Conservation (phyloP, 2,888 invertebrate species). For the Xanthorhoe designata region DNA sequence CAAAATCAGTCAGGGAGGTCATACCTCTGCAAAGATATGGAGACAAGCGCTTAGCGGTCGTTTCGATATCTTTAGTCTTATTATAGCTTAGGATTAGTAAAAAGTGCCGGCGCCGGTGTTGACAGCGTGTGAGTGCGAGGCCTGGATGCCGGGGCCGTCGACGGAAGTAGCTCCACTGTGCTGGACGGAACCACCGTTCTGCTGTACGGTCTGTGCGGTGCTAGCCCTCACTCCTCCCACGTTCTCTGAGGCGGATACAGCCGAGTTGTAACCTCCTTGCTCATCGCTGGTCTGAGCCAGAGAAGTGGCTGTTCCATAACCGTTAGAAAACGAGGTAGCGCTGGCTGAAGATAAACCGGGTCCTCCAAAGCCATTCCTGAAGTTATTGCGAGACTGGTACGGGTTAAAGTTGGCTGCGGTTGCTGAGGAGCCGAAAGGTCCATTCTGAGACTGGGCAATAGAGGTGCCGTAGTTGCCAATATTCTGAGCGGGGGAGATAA, state of each 20-base stretch:
- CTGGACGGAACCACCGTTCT: constrained; percentile 56
- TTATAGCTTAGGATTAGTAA: constrained; percentile 51
- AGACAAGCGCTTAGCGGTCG: constrained; percentile 71
- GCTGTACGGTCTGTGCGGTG: constrained; percentile 65
- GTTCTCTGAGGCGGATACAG: constrained; percentile 67
- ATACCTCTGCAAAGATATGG: constrained; percentile 56
- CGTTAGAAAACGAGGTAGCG: constrained; percentile 3
- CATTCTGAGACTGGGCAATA: constrained; percentile 58
- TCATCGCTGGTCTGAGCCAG: constrained; percentile 56
- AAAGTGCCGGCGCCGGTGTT: constrained; percentile 57
- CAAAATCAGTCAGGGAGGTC: constrained; percentile 14
- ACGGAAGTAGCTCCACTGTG: constrained; percentile 68
- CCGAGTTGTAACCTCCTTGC: constrained; percentile 49
- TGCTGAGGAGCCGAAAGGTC: constrained; percentile 59
- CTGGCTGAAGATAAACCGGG: constrained; percentile 55
- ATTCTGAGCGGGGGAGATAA: constrained; percentile 62
- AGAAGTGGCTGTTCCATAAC: constrained; percentile 24
- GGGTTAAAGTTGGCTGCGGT: constrained; percentile 58
- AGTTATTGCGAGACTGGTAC: constrained; percentile 42
- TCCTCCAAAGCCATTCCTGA: constrained; percentile 49
- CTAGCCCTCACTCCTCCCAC: constrained; percentile 60
- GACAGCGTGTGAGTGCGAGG: constrained; percentile 67
- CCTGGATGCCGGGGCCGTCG: constrained; percentile 67
- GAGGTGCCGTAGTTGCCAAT: constrained; percentile 53
- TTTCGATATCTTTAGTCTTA: constrained; percentile 58